These are phyloP conservation scores for Pherbina coryleti DNA, from an alignment of 2,888 invertebrate genomes.

Conservation along the genomic window DNA sequence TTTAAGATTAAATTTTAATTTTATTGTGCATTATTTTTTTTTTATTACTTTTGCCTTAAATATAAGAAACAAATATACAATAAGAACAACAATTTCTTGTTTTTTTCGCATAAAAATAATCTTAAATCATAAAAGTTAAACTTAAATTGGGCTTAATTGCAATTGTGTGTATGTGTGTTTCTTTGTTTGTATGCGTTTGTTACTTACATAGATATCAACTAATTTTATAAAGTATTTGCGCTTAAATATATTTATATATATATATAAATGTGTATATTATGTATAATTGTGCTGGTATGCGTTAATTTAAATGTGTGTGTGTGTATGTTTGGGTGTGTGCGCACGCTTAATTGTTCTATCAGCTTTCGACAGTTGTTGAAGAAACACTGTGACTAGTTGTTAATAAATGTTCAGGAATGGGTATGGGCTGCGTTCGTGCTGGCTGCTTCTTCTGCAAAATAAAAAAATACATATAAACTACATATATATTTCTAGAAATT, in stretches of 20 bases:
- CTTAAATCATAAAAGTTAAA: neutral
- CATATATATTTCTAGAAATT: neutral
- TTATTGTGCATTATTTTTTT: neutral
- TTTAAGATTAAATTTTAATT: neutral
- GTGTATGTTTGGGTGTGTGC: neutral
- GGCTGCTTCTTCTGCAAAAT: constrained; percentile 83
- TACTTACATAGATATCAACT: neutral
- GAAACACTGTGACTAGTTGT: constrained; percentile 72
- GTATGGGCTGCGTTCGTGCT: constrained; percentile 81
- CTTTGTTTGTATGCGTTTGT: constrained; percentile 4
- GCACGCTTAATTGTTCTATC: constrained; percentile 66
- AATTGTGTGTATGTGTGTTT: constrained; percentile 31
- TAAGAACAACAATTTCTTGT: neutral
- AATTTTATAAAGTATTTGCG: neutral
- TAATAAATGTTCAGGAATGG: constrained; percentile 82
- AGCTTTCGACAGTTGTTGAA: constrained; percentile 72
- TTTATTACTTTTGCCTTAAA: neutral
- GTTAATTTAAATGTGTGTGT: constrained; percentile 18
- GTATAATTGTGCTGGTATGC: constrained; percentile 34
- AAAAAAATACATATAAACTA: constrained; percentile 58
- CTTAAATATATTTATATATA: constrained; percentile 33
- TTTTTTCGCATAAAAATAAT: neutral
- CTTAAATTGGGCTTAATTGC: constrained; percentile 11
- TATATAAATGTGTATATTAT: constrained; percentile 13
- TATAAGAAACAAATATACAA: neutral